phyloP scores from a whole-genome alignment of 2,888 invertebrate genomes.

The Flexamia atlantica region DNA sequence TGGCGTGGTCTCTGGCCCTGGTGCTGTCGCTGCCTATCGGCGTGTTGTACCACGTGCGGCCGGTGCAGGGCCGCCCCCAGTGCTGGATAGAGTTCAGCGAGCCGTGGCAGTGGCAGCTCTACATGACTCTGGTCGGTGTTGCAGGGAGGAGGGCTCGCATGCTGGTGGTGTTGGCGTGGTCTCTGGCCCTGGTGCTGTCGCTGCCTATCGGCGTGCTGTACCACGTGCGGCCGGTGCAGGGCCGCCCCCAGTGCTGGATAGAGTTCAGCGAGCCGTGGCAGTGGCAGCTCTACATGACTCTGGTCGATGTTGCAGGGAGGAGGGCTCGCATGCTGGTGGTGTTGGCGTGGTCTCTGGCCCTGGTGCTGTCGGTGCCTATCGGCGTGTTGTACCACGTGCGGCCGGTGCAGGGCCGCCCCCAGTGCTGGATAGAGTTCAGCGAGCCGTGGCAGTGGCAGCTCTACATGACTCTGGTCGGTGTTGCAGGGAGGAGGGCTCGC shows the following conservation, averaged over 20 bases:
- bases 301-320: constrained; percentile 83
- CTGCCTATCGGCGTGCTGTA: constrained; percentile 75
- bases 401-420: constrained; percentile 79
- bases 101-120: constrained; percentile 76
- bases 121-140: constrained; percentile 76
- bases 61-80: constrained; percentile 79
- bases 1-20: constrained; percentile 91
- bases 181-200: constrained; percentile 82
- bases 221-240: constrained; percentile 86
- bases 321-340: constrained; percentile 88
- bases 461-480: constrained; percentile 76
- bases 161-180: constrained; percentile 89
- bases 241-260: constrained; percentile 72
- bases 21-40: constrained; percentile 75
- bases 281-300: constrained; percentile 77
- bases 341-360: constrained; percentile 90
- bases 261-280: constrained; percentile 73
- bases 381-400: constrained; percentile 82
- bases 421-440: no score
- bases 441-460: constrained; percentile 75
- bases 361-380: constrained; percentile 76
- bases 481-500: constrained; percentile 90
- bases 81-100: no score
- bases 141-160: constrained; percentile 91
- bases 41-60: constrained; percentile 82